These are phyloP conservation scores for Nothocercus julius DNA, from an alignment of 2,113 vertebrate species.

Conservation along the genomic window DNA sequence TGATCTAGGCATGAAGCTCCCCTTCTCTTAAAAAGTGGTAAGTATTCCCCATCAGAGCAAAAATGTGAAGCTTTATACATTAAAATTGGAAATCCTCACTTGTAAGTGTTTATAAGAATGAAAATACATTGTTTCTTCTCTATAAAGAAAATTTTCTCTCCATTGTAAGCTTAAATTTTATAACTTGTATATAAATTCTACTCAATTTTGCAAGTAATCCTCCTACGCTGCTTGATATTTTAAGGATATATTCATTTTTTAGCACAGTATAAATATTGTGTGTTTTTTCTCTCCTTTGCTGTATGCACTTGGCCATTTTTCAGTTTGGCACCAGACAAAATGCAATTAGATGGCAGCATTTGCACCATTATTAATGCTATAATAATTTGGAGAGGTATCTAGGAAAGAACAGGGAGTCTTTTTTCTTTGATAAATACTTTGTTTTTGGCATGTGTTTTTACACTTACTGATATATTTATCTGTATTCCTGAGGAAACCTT, in stretches of 20 bases:
- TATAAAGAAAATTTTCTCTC: background rate
- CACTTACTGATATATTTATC: slow-evolving; percentile 4
- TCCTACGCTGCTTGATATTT: background rate
- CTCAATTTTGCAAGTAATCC: background rate
- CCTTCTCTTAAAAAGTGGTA: background rate
- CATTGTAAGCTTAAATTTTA: background rate
- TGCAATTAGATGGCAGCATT: background rate
- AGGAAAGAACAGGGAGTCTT: background rate
- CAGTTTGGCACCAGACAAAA: background rate
- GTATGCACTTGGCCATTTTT: background rate
- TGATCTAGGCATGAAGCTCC: background rate
- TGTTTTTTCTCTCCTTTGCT: background rate
- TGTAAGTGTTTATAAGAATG: background rate
- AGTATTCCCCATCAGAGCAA: background rate
- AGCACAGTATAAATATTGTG: background rate
- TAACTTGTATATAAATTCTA: background rate
- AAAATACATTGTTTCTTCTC: background rate
- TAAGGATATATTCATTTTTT: background rate
- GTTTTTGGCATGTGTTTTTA: background rate
- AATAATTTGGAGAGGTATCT: background rate
- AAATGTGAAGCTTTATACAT: background rate
- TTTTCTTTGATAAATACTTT: background rate
- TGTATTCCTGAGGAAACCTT: background rate
- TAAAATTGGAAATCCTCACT: background rate
- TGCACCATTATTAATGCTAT: background rate